phyloP scores from a whole-genome alignment of 2,888 invertebrate genomes.

The Mimachlamys varia region DNA sequence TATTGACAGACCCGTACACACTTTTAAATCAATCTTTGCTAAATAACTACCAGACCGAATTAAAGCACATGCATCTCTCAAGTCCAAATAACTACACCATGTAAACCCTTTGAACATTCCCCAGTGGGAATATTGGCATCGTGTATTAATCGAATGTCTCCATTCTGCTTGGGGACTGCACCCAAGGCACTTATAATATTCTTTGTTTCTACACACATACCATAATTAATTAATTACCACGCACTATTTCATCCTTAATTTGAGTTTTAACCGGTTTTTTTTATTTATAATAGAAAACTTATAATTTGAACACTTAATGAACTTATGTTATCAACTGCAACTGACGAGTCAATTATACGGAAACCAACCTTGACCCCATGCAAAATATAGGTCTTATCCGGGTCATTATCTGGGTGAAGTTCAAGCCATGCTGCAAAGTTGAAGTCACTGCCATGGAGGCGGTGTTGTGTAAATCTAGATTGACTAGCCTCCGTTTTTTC shows the following conservation, averaged over 20 bases:
- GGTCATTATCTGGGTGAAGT: neutral
- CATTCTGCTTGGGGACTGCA: neutral
- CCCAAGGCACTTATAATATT: constrained; percentile 40
- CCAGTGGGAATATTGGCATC: neutral
- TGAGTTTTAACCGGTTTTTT: neutral
- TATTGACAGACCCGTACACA: constrained; percentile 46
- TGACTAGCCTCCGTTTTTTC: no score
- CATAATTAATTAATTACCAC: neutral
- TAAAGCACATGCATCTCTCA: constrained; percentile 42
- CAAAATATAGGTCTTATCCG: neutral
- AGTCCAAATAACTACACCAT: neutral
- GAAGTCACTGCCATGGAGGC: neutral
- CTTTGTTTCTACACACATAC: neutral
- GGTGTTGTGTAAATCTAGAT: no score
- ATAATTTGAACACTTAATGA: neutral
- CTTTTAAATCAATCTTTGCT: constrained; percentile 44
- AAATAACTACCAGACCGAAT: constrained; percentile 23
- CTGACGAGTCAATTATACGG: neutral
- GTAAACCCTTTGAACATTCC: neutral
- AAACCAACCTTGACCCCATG: neutral
- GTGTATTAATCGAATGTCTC: neutral
- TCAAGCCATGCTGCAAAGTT: neutral
- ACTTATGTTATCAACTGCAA: neutral
- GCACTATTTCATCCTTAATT: neutral
- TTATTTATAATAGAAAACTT: neutral